Conservation (phyloP, 2,797 vertebrate genomes). For the Sebastes cheni region DNA sequence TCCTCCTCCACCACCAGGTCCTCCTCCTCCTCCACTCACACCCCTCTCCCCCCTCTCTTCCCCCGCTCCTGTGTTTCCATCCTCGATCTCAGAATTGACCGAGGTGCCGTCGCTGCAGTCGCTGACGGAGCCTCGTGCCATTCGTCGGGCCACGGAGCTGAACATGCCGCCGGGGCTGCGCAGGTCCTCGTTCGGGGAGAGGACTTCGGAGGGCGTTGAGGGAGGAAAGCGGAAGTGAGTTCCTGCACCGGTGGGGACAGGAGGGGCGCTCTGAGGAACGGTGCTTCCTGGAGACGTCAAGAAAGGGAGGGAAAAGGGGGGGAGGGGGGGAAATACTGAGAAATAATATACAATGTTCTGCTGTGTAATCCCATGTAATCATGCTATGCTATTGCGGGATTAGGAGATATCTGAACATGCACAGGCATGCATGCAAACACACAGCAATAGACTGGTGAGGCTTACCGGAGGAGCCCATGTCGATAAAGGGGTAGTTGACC, state of each 20-base stretch:
- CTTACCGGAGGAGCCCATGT: conserved; percentile 89
- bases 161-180: conserved; percentile 83
- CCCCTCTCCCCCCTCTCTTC: conserved; percentile 71
- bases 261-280: conserved; percentile 92
- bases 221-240: conserved; percentile 92
- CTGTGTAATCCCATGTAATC: conserved; percentile 59
- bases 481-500: conserved; percentile 95
- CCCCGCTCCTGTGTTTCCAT: conserved; percentile 78
- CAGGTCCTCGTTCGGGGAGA: conserved; percentile 88
- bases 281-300: conserved; percentile 80
- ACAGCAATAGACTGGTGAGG: not conserved
- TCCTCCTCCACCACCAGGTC: conserved; percentile 65
- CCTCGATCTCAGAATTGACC: conserved; percentile 90
- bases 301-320: not conserved
- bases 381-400: conserved; percentile 43
- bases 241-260: conserved; percentile 85
- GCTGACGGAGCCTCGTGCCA: conserved; percentile 90
- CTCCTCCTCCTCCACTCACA: conserved; percentile 66
- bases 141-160: conserved; percentile 85
- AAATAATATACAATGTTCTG: conserved; percentile 50
- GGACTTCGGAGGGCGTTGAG: conserved; percentile 88
- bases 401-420: conserved; percentile 32
- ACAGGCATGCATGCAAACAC: conserved; percentile 4
- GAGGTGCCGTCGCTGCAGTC: conserved; percentile 93
- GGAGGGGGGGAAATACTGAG: conserved; percentile 25